Evolutionary conservation across 1,140 invertebrate genomes (phyloP), one percentile per base, ranked within the genome.

Genomic region (Tetraneura akinire): DNA sequence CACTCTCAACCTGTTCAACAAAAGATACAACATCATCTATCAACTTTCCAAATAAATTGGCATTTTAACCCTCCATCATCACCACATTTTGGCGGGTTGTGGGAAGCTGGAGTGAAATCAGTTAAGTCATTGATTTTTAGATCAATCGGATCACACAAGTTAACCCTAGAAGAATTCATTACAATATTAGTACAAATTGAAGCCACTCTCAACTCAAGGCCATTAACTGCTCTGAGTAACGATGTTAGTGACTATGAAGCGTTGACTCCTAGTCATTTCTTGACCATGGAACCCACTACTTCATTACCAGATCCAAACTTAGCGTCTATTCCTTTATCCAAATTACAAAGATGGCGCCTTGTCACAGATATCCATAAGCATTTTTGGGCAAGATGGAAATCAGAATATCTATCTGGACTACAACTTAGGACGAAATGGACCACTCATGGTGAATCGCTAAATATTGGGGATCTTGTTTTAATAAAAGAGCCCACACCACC

Each of bases 191-290:
- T 80, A n/a, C 71, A 82, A 13, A 82, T 85, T 49, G 83, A 85
- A 80, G 83, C 82, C 0, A 80, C 83, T 13, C 53, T 85, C 0
- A 85, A 87, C 82, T 86, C 83, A 18, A 83, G 86, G 37, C 86
- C 85, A n/a, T 29, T 86, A 29, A 84, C 81, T 62, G 83, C 85
- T 29, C 32, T 87, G 3, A 83, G 83, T 13, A 80, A 82, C 49
- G 83, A 84, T 81, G 83, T 83, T n/a, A 81, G 81, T 60, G 84
- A 86, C 66, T 80, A 84, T 1, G 70, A 80, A 16, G 78, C 81
- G 45, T 70, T 86, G 6, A 84, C 85, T 5, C 85, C 84, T 49
- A 83, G 82, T 49, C 83, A 85, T 71, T 85, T 85, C 49, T 81
- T 84, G 0, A 83, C 83, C n/a, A 80, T 81, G 5, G 57, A 81